Percentiles rank a stretch among this genome's conserved stretches.
Conservation (phyloP, 2,797 vertebrate genomes). For the Sebastes iracundus region DNA sequence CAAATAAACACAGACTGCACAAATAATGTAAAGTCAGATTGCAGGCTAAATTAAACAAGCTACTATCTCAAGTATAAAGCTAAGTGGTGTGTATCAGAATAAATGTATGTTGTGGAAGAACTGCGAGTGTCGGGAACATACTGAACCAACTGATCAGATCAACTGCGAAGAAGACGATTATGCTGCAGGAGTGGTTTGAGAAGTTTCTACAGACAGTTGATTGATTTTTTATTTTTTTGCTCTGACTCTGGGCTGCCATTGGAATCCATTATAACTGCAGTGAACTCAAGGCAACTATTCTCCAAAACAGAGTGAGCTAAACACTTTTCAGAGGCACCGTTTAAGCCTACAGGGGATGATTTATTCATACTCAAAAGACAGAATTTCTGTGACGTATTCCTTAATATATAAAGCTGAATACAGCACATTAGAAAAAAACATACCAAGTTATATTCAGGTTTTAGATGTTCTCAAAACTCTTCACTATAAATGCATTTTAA, state of each 20-base stretch:
- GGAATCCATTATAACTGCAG: not conserved
- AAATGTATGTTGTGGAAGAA: not conserved
- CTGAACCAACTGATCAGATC: no score
- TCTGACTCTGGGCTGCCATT: not conserved
- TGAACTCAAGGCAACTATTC: not conserved
- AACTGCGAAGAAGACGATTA: not conserved
- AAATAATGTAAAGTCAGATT: not conserved
- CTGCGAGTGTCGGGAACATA: no score
- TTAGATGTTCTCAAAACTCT: not conserved
- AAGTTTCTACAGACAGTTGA: not conserved
- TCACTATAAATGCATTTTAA: not conserved
- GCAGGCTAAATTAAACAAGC: not conserved
- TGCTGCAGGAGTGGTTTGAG: not conserved
- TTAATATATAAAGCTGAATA: not conserved
- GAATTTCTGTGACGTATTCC: not conserved
- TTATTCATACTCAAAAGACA: no score
- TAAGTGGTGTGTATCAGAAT: rapidly evolving
- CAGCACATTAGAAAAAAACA: not conserved
- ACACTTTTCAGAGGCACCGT: not conserved
- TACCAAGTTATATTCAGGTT: not conserved
- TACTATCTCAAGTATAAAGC: not conserved
- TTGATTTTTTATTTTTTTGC: not conserved
- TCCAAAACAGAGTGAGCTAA: not conserved
- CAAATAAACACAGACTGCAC: not conserved
- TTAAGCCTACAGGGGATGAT: not conserved